These are phyloP conservation scores for Drosophila demipolita DNA, from an alignment of 2,888 invertebrate species.

Conservation along the genomic window DNA sequence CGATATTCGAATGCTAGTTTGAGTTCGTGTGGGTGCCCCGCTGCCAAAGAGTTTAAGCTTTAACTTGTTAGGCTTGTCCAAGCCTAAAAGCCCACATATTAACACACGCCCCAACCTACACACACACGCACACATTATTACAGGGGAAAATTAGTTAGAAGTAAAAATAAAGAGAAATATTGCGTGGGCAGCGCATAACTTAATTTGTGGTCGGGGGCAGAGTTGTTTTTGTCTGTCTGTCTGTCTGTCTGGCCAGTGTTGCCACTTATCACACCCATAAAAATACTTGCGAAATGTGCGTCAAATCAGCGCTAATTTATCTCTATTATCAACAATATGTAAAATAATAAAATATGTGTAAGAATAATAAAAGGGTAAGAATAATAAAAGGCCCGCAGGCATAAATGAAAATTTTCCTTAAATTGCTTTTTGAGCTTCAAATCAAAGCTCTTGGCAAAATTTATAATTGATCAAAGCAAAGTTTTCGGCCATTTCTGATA, in stretches of 20 bases:
- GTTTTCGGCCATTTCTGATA: background rate
- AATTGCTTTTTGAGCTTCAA: background rate
- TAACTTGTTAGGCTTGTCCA: slow-evolving; percentile 38
- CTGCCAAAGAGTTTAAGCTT: slow-evolving; percentile 38
- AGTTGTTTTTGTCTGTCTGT: slow-evolving; percentile 11
- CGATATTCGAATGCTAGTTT: slow-evolving; percentile 32
- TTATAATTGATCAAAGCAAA: background rate
- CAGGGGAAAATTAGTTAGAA: slow-evolving; percentile 44
- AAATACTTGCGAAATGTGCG: slow-evolving; percentile 42
- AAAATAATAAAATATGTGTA: slow-evolving; percentile 24
- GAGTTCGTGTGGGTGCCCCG: slow-evolving; percentile 45
- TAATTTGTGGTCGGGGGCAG: slow-evolving; percentile 53
- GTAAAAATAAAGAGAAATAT: slow-evolving; percentile 4
- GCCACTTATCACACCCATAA: slow-evolving; percentile 66
- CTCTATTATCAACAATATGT: slow-evolving; percentile 43
- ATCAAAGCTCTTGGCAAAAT: background rate
- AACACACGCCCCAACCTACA: slow-evolving; percentile 30
- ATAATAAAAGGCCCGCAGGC: background rate
- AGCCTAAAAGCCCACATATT: slow-evolving; percentile 48
- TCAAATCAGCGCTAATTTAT: slow-evolving; percentile 49
- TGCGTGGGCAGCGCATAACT: slow-evolving; percentile 56
- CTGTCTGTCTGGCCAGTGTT: slow-evolving; percentile 21
- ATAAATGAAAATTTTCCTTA: background rate
- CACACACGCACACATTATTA: slow-evolving; percentile 26
- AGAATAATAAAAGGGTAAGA: no score